These are phyloP conservation scores for Bombus consobrinus DNA, from an alignment of 1,140 invertebrate species.

Conservation along the genomic window DNA sequence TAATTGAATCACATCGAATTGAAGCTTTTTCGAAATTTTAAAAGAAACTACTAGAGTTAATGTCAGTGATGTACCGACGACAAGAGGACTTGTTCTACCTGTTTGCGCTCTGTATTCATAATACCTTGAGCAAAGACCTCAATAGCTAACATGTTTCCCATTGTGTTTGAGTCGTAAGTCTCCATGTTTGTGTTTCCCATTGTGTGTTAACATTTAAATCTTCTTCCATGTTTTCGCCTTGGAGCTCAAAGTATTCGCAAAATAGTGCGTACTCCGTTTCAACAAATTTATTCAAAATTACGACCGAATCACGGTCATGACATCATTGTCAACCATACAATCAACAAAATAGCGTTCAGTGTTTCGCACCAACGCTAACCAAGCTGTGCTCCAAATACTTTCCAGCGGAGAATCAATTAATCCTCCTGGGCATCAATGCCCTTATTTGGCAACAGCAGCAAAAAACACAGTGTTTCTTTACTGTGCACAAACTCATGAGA, in stretches of 20 bases:
- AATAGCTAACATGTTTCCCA: constrained; percentile 61
- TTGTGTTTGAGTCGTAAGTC: constrained; percentile 60
- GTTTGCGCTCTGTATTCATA: constrained; percentile 52
- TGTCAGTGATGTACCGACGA: constrained; percentile 50
- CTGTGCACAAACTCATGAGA: constrained; percentile 79
- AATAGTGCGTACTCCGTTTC: constrained; percentile 53
- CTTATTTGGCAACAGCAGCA: constrained; percentile 69
- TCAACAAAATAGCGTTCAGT: constrained; percentile 69
- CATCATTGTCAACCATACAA: constrained; percentile 50
- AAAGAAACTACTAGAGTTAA: constrained; percentile 66
- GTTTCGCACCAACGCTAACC: constrained; percentile 75
- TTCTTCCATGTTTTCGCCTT: constrained; percentile 13
- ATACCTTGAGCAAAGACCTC: constrained; percentile 61
- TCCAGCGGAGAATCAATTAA: constrained; percentile 34
- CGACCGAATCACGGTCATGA: constrained; percentile 28
- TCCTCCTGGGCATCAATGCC: constrained; percentile 43
- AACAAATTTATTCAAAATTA: constrained; percentile 56
- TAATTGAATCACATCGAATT: constrained; percentile 65
- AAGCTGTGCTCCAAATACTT: constrained; percentile 73
- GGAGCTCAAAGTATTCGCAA: constrained; percentile 45
- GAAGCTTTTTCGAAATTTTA: constrained; percentile 60
- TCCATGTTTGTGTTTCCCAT: constrained; percentile 37
- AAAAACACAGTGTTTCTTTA: constrained; percentile 74
- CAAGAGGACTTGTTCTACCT: constrained; percentile 60
- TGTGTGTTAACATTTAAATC: constrained; percentile 43